phyloP scores from a whole-genome alignment of 2,113 vertebrate genomes.

The Sorex fumeus region DNA sequence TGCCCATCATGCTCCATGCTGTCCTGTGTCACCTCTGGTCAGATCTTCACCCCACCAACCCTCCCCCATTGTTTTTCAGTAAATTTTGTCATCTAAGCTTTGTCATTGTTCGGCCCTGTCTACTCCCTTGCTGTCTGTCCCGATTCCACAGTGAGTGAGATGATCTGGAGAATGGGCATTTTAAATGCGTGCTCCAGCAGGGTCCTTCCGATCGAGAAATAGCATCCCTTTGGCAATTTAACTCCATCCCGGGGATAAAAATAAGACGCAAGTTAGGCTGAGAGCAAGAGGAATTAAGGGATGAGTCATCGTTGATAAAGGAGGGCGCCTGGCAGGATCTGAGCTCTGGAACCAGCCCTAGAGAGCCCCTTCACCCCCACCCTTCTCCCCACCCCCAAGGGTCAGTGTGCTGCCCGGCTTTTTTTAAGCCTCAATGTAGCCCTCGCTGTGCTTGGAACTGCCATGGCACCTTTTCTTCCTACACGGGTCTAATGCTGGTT shows the following conservation, averaged over 20 bases:
- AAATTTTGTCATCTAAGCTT: too few relatives aligned
- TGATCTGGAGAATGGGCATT: constrained; percentile 59
- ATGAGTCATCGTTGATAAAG: constrained; percentile 71
- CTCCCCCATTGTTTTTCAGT: too few relatives aligned
- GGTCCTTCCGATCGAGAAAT: constrained; percentile 71
- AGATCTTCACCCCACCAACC: too few relatives aligned
- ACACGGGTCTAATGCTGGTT: neutral
- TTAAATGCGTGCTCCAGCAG: constrained; percentile 77
- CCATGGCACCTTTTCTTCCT: constrained; percentile 21
- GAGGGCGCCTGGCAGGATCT: constrained; percentile 60
- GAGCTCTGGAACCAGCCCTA: constrained; percentile 27
- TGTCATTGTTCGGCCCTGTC: neutral
- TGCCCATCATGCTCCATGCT: too few relatives aligned
- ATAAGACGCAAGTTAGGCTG: constrained; percentile 77
- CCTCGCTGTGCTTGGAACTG: accelerated
- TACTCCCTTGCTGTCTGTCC: constrained; percentile 37
- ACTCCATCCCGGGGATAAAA: constrained; percentile 82
- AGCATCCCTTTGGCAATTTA: constrained; percentile 73
- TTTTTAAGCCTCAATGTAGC: accelerated
- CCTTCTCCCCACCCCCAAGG: too few relatives aligned
- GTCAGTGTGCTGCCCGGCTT: accelerated
- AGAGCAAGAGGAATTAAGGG: constrained; percentile 74
- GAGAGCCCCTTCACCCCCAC: constrained; percentile 38
- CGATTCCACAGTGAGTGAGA: constrained; percentile 30
- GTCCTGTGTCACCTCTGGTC: too few relatives aligned